Evolutionary conservation across 2,797 vertebrate species (phyloP).

Genomic region (Sebastes steindachneri): DNA sequence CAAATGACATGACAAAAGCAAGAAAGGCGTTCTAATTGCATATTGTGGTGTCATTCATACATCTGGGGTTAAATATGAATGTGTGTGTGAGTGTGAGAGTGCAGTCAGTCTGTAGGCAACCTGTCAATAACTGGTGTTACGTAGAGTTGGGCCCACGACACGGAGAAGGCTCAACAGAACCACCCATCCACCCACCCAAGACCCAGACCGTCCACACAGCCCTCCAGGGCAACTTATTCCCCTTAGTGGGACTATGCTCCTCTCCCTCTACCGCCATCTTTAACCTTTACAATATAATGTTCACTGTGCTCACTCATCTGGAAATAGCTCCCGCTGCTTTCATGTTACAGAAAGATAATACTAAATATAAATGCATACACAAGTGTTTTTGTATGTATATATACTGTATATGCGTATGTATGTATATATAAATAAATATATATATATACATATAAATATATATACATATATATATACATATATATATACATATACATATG

Average conservation of each 20-base stretch:
- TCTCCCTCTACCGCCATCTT: background rate
- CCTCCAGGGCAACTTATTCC: background rate
- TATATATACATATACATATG: rapidly evolving
- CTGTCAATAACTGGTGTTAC: no score
- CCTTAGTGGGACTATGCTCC: background rate
- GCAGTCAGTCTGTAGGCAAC: no score
- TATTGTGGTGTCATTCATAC: no score
- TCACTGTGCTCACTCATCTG: background rate
- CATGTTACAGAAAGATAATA: background rate
- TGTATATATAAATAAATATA: no score
- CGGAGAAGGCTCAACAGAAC: background rate
- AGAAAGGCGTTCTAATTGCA: no score
- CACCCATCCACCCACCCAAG: background rate
- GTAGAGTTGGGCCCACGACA: no score
- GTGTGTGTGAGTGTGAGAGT: no score
- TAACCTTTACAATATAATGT: background rate
- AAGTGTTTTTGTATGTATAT: no score
- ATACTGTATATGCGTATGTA: no score
- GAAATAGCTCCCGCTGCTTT: background rate
- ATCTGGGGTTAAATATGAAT: no score
- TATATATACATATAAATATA: rapidly evolving
- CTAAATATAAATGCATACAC: no score
- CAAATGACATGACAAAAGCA: no score
- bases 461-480: rapidly evolving
- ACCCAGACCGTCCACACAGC: background rate